phyloP scores from a whole-genome alignment of 2,113 vertebrate genomes.

The Cisticola juncidis region DNA sequence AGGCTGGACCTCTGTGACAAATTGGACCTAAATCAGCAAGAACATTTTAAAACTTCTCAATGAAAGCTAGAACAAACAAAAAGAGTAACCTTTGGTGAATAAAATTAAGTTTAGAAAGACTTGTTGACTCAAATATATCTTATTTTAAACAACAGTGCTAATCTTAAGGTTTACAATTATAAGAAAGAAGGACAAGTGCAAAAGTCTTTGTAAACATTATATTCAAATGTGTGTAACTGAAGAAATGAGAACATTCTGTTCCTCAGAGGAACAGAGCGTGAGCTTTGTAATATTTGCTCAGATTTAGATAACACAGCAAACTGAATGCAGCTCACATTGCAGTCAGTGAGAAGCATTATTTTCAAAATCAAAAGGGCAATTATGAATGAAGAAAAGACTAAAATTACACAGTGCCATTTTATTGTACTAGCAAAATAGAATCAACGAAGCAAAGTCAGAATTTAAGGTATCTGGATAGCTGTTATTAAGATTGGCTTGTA shows the following conservation, averaged over 20 bases:
- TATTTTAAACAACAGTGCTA: neutral
- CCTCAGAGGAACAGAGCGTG: neutral
- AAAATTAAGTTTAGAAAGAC: slow-evolving; percentile 2
- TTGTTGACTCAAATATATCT: neutral
- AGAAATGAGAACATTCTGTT: slow-evolving; percentile 58
- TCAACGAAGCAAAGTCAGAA: neutral
- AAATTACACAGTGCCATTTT: slow-evolving; percentile 41
- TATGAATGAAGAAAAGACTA: slow-evolving; percentile 58
- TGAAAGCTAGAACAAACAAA: neutral
- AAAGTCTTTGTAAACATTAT: slow-evolving; percentile 41
- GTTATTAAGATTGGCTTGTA: slow-evolving; percentile 3
- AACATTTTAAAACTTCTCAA: neutral
- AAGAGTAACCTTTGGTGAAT: neutral
- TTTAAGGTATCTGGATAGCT: neutral
- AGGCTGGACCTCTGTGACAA: neutral
- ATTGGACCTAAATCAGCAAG: neutral
- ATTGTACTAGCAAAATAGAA: slow-evolving; percentile 41
- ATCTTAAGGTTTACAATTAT: slow-evolving; percentile 37
- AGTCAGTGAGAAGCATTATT: slow-evolving; percentile 61
- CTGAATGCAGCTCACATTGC: slow-evolving; percentile 59
- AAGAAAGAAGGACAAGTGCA: slow-evolving; percentile 26
- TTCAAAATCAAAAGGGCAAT: slow-evolving; percentile 68
- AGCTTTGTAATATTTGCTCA: slow-evolving; percentile 54
- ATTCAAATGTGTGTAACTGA: slow-evolving; percentile 52
- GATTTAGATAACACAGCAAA: slow-evolving; percentile 65